Evolutionary conservation across 1,140 invertebrate species (phyloP).

Genomic region (Eciton burchellii): DNA sequence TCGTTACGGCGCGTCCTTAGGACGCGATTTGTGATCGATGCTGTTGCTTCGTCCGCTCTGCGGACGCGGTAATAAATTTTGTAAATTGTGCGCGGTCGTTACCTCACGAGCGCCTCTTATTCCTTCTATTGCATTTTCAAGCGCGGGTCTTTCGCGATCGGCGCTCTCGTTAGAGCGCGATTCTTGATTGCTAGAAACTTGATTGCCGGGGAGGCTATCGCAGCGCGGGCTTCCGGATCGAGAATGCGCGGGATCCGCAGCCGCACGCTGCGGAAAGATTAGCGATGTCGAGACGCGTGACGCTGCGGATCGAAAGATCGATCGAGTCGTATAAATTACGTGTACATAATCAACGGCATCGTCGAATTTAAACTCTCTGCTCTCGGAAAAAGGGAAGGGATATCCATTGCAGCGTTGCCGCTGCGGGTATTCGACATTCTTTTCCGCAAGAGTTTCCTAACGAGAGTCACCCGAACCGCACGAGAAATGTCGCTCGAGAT

Average conservation of each 20-base stretch:
- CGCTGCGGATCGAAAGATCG: no score
- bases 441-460: background rate
- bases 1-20: constrained; percentile 7
- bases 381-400: no score
- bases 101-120: background rate
- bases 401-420: background rate
- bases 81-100: constrained; percentile 9
- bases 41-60: background rate
- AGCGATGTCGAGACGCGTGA: background rate
- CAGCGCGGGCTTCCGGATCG: constrained; percentile 20
- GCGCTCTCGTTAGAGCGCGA: constrained; percentile 49
- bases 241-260: background rate
- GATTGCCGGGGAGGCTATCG: background rate
- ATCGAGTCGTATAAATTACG: no score
- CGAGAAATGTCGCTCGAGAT: constrained; percentile 39
- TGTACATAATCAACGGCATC: no score
- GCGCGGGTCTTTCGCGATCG: constrained; percentile 43
- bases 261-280: background rate
- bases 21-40: constrained; percentile 16
- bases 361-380: no score
- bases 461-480: constrained; percentile 10
- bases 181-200: constrained; percentile 55
- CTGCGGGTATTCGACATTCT: background rate
- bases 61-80: constrained; percentile 49
- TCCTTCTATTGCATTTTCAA: constrained; percentile 26